Evolutionary conservation across 2,113 vertebrate species (phyloP), one percentile per base, ranked within the genome.

Genomic region (Bos javanicus): DNA sequence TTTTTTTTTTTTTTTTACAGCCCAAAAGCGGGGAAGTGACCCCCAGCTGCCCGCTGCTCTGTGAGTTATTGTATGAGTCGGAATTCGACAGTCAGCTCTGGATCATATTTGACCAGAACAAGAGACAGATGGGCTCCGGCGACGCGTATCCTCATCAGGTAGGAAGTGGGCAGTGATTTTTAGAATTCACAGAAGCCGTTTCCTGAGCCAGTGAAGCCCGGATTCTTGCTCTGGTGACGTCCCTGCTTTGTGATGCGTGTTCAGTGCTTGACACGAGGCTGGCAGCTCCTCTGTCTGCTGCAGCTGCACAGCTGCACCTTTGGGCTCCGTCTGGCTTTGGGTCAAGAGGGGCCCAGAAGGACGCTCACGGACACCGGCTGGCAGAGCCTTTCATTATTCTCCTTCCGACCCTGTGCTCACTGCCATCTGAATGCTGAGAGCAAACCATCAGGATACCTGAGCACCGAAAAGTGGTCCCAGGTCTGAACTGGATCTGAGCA

Each of bases 131-230:
- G 99, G 99, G 99, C 19, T 99, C 99, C 60, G 99, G 99, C 11
- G 99, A 99, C 54, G 99, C 99, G n/a, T 99, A 99, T 98, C 99
- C 99, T 81, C 99, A 99, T 98, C 99, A 99, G 99, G 99, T 99
- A 99, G 28, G 59, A 81, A 95, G 54, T 3, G 52, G 19, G 25
- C 60, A 36, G 78, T 25, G 85, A 39, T 46, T 83, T 91, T 90
- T 30, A 52, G n/a, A 93, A 48, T n/a, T 62, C 87, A 67, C 21
- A 54, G n/a, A 83, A 54, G 19, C n/a, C 60, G 0, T 17, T 56
- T 67, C 56, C 14, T 87, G 50, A 83, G 46, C 30, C 30, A 4
- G 76, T 30, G 11, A 94, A 52, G 52, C 16, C 23, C 15, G 52
- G 23, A 71, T 50, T 86, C 33, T 83, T 57, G 6, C 90, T 87